Conservation (phyloP, 2,888 invertebrate genomes). For the Nematopogon swammerdamellus region DNA sequence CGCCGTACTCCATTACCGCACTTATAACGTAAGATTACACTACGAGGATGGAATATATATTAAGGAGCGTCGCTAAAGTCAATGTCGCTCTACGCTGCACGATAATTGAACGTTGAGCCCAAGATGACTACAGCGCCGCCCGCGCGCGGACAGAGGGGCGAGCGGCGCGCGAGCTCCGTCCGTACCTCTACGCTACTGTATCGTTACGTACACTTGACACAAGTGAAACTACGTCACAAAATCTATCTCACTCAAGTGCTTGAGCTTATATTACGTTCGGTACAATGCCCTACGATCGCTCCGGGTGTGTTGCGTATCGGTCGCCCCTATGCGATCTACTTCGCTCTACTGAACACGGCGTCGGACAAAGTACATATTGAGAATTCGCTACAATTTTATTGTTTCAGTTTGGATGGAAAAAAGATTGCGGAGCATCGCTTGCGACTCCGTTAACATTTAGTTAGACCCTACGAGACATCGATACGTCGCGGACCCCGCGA, state of each 20-base stretch:
- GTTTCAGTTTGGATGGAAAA: neutral
- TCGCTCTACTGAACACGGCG: no score
- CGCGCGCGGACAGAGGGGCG: no score
- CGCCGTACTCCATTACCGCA: conserved; percentile 22
- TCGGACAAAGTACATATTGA: neutral
- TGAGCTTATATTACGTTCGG: neutral
- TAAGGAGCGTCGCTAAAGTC: conserved; percentile 21
- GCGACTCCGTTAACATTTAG: neutral
- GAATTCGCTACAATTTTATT: neutral
- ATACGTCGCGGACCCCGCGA: no score
- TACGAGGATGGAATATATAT: conserved; percentile 56
- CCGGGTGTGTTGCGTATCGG: no score
- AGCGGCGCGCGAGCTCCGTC: no score
- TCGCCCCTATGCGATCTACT: no score
- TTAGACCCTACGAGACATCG: no score
- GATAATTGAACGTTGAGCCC: no score
- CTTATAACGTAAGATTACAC: conserved; percentile 32
- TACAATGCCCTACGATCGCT: no score
- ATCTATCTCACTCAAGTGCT: neutral
- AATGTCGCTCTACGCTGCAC: neutral
- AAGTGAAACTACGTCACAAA: neutral
- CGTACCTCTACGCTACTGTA: neutral
- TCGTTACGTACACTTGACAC: neutral
- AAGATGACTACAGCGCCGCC: no score
- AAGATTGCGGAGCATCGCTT: neutral